Conservation (phyloP, 2,888 invertebrate species). For the Meteorus colon region DNA sequence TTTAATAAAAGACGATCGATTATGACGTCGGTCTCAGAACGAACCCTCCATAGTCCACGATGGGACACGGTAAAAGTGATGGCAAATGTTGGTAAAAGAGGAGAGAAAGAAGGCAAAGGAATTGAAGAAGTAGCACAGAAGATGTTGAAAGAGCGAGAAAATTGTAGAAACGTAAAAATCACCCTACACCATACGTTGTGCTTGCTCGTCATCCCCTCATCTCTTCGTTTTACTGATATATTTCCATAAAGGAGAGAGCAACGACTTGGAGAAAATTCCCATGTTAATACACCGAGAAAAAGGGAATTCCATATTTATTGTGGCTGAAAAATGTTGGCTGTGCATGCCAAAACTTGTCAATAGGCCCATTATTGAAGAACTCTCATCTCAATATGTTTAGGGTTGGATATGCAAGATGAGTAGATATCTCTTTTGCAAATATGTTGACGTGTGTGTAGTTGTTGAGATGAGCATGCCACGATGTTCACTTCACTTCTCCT, state of each 20-base stretch:
- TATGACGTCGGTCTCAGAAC: constrained; percentile 72
- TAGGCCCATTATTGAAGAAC: background rate
- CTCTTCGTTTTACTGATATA: constrained; percentile 18
- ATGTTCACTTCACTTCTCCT: background rate
- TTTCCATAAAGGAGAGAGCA: constrained; percentile 26
- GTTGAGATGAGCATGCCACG: background rate
- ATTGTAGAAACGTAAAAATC: constrained; percentile 34
- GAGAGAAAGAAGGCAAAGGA: constrained; percentile 19
- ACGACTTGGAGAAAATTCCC: constrained; percentile 44
- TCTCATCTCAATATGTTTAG: constrained; percentile 4
- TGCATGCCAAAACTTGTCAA: constrained; percentile 27
- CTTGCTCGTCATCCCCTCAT: background rate
- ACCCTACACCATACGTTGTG: background rate
- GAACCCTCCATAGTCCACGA: constrained; percentile 57
- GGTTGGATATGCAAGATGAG: background rate
- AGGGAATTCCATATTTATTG: constrained; percentile 27
- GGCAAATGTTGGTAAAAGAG: constrained; percentile 14
- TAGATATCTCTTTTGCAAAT: constrained; percentile 12
- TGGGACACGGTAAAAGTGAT: constrained; percentile 3
- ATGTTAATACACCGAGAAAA: constrained; percentile 49
- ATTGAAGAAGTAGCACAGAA: background rate
- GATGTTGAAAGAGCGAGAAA: background rate
- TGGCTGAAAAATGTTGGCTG: background rate
- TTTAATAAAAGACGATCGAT: constrained; percentile 74
- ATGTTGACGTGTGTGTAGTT: background rate